Conservation (phyloP, 2,113 vertebrate species). For the Lota lota region DNA sequence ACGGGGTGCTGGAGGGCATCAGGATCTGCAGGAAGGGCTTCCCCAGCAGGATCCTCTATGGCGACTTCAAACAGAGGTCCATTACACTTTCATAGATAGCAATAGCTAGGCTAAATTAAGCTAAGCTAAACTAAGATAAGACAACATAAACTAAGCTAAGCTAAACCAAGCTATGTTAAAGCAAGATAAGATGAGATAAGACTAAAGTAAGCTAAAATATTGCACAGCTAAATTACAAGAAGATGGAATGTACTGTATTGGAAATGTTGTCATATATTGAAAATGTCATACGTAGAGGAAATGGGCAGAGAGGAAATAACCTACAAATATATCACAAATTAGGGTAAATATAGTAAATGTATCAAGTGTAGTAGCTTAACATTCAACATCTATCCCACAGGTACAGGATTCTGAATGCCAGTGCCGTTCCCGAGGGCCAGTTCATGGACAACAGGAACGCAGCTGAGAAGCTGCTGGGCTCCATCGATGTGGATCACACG, state of each 20-base stretch:
- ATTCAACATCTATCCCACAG: constrained; percentile 39
- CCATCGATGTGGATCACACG: constrained; percentile 80
- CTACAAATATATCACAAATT: too few relatives aligned
- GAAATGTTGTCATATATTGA: neutral
- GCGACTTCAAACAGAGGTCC: constrained; percentile 52
- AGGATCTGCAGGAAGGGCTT: constrained; percentile 62
- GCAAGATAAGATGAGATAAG: neutral
- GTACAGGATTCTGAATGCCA: constrained; percentile 83
- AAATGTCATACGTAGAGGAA: too few relatives aligned
- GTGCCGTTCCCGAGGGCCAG: constrained; percentile 80
- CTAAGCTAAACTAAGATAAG: too few relatives aligned
- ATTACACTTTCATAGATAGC: too few relatives aligned
- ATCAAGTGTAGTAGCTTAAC: too few relatives aligned
- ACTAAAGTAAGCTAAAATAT: neutral
- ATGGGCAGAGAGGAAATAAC: too few relatives aligned
- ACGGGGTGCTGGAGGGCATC: constrained; percentile 58
- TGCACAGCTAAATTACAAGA: too few relatives aligned
- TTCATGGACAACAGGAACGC: constrained; percentile 82
- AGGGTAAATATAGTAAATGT: too few relatives aligned
- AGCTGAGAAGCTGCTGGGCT: constrained; percentile 79
- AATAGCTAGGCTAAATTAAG: too few relatives aligned
- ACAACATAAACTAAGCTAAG: too few relatives aligned
- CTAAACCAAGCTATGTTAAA: too few relatives aligned
- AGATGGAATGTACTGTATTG: neutral
- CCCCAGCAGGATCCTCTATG: constrained; percentile 55